These are phyloP conservation scores for Eulemur rufifrons DNA, from an alignment of 2,113 vertebrate species.

Conservation along the genomic window DNA sequence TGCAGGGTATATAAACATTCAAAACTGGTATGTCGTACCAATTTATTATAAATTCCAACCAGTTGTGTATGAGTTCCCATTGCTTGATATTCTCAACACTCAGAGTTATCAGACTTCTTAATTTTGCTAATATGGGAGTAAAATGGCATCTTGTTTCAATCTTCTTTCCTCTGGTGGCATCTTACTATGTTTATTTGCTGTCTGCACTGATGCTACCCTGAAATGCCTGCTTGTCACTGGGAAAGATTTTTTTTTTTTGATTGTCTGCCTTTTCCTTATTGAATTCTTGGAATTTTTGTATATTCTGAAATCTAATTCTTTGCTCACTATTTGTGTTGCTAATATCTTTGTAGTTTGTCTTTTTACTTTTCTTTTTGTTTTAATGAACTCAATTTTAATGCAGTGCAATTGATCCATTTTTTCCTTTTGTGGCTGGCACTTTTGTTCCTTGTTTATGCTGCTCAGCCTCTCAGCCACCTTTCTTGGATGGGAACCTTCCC, in stretches of 20 bases:
- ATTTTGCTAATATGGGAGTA: neutral
- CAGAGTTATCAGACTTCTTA: neutral
- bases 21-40: neutral
- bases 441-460: neutral
- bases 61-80: neutral
- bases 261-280: neutral
- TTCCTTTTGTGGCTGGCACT: neutral
- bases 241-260: neutral
- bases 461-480: neutral
- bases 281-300: neutral
- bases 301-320: neutral
- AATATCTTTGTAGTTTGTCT: neutral
- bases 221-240: neutral
- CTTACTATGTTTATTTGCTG: neutral
- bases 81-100: neutral
- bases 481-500: neutral
- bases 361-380: slow-evolving; percentile 12
- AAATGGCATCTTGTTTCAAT: neutral
- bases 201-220: neutral
- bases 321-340: neutral
- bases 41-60: neutral
- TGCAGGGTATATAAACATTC: neutral
- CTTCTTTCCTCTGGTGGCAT: neutral
- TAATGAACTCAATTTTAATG: neutral
- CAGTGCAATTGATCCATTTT: neutral